Evolutionary conservation across 2,113 vertebrate species (phyloP).

Genomic region (Chaetodon auriga): DNA sequence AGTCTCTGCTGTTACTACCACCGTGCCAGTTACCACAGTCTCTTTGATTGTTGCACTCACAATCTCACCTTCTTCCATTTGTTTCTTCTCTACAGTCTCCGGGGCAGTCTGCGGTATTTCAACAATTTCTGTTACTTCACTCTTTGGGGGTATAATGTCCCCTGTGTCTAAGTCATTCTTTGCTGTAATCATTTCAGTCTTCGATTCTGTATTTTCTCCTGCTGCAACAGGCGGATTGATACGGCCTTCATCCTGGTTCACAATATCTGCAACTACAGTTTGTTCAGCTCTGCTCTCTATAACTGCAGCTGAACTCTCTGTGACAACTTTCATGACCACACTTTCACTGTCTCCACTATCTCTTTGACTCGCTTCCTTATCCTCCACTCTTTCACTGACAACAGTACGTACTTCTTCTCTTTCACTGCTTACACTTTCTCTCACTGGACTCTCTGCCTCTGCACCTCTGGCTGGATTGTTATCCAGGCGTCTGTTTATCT

Average conservation of each 20-base stretch:
- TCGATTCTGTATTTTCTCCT: conserved; percentile 18
- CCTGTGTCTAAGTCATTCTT: conserved; percentile 50
- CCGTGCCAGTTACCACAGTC: conserved; percentile 30
- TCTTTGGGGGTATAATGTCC: conserved; percentile 19
- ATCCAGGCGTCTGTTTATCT: conserved; percentile 52
- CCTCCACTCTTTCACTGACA: conserved; percentile 37
- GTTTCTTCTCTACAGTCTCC: conserved; percentile 45
- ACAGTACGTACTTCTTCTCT: conserved; percentile 9
- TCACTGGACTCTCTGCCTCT: conserved; percentile 56
- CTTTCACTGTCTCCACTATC: conserved; percentile 46
- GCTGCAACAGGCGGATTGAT: neutral
- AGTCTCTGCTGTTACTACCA: conserved; percentile 27
- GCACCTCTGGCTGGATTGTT: conserved; percentile 60
- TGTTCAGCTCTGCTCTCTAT: conserved; percentile 34
- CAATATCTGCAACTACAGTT: conserved; percentile 29
- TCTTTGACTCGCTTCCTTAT: conserved; percentile 31
- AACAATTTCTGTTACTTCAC: conserved; percentile 29
- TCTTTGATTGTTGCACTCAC: conserved; percentile 57
- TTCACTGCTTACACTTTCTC: conserved; percentile 28
- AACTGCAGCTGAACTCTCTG: conserved; percentile 33
- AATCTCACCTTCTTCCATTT: conserved; percentile 38
- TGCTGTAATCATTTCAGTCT: neutral
- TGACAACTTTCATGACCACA: conserved; percentile 30
- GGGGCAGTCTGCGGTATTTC: conserved; percentile 4
- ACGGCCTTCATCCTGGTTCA: conserved; percentile 18